Conservation (phyloP, 1,140 invertebrate species). For the Myzus persicae region DNA sequence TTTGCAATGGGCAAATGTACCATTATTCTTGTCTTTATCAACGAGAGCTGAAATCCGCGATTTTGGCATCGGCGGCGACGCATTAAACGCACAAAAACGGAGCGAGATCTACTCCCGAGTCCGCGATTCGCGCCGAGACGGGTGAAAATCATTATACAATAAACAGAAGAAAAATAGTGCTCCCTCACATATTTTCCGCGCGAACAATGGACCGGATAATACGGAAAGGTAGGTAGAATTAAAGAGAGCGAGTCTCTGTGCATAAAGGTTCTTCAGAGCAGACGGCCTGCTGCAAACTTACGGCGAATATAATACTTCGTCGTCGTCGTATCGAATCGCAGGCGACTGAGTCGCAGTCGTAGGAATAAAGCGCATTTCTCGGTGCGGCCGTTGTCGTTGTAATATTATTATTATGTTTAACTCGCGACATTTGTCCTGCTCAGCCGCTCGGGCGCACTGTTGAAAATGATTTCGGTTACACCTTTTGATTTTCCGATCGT, state of each 20-base stretch:
- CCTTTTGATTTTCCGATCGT: no score
- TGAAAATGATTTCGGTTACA: background rate
- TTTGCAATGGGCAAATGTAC: background rate
- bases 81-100: background rate
- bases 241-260: background rate
- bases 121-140: background rate
- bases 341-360: no score
- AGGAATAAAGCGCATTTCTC: background rate
- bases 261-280: background rate
- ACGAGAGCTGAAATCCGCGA: background rate
- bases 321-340: no score
- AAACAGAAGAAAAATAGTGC: conserved; percentile 11
- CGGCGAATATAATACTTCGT: background rate
- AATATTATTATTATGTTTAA: no score
- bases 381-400: background rate
- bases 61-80: background rate
- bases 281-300: background rate
- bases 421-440: background rate
- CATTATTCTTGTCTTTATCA: conserved; percentile 14
- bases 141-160: background rate
- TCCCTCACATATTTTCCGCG: background rate
- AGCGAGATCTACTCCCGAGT: background rate
- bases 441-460: background rate
- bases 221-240: background rate
- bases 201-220: background rate